Conservation (phyloP, 2,113 vertebrate genomes). For the Psilopogon haemacephalus region DNA sequence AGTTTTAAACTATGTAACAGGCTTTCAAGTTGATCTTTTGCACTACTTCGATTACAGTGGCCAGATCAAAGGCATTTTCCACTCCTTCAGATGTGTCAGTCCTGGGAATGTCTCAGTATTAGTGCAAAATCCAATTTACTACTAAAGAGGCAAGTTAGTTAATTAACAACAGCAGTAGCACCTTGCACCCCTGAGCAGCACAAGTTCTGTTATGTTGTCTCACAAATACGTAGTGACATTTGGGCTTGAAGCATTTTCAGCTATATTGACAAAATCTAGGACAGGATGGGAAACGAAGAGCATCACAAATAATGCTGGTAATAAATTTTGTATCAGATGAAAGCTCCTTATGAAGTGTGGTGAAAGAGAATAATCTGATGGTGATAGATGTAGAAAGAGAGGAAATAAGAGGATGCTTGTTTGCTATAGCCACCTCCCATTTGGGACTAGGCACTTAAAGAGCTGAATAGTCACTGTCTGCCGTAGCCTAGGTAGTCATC, state of each 20-base stretch:
- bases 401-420: neutral
- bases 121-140: neutral
- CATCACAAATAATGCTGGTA: neutral
- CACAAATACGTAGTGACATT: neutral
- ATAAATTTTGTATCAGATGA: neutral
- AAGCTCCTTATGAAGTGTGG: neutral
- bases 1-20: neutral
- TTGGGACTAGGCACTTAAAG: neutral
- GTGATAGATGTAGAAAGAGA: neutral
- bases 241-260: neutral
- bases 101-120: neutral
- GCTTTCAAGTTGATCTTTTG: neutral
- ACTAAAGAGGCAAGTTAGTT: neutral
- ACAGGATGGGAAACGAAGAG: neutral
- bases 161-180: neutral
- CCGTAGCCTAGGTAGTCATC: neutral
- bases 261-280: neutral
- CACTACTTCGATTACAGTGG: neutral
- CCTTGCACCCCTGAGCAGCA: neutral
- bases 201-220: neutral
- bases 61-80: conserved; percentile 1
- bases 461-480: neutral
- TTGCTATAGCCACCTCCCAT: neutral
- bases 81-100: neutral
- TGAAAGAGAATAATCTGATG: neutral